Conservation (phyloP, 2,888 invertebrate genomes). For the Gymnoscelis rufifasciata region DNA sequence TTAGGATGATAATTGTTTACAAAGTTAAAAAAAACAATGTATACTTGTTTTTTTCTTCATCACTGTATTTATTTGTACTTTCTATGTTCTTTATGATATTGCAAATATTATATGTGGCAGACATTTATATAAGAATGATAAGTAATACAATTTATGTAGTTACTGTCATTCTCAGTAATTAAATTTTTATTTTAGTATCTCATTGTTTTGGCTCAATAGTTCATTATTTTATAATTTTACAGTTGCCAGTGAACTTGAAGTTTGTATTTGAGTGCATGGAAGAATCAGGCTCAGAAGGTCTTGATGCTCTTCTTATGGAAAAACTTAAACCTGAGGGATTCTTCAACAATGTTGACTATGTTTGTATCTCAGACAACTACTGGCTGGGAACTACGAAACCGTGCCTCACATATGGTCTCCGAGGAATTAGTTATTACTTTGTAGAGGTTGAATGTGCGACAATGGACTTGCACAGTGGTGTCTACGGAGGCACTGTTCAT, state of each 20-base stretch:
- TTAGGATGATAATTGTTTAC: no score
- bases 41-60: no score
- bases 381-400: slow-evolving; percentile 99
- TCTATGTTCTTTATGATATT: no score
- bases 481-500: slow-evolving; percentile 94
- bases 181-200: no score
- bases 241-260: slow-evolving; percentile 87
- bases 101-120: no score
- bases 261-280: slow-evolving; percentile 99
- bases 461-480: slow-evolving; percentile 97
- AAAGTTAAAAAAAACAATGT: no score
- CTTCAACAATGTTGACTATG: slow-evolving; percentile 91
- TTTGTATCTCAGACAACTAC: slow-evolving; percentile 99
- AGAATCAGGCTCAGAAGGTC: slow-evolving; percentile 97
- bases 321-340: slow-evolving; percentile 82
- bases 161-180: no score
- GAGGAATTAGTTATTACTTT: slow-evolving; percentile 95
- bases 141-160: no score
- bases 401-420: slow-evolving; percentile 96
- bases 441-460: slow-evolving; percentile 91
- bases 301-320: slow-evolving; percentile 88
- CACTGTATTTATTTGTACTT: no score
- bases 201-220: no score
- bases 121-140: no score
- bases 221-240: no score